Percentiles rank a stretch among this genome's conserved stretches.
phyloP scores from a whole-genome alignment of 30 jellyfish, hydroid and myxozoan genomes.

The Pelagia noctiluca region DNA sequence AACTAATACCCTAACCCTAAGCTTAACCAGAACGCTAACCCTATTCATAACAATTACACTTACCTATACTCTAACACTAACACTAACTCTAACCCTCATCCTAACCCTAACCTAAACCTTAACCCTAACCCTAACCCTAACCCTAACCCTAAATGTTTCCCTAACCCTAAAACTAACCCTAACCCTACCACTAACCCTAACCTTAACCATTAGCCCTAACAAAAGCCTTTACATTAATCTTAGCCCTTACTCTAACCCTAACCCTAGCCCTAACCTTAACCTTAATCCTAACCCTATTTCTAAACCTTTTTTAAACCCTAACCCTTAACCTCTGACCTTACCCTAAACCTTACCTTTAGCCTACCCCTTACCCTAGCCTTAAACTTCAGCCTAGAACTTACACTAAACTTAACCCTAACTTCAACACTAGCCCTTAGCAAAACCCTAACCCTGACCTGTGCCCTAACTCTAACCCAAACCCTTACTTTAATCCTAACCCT shows the following conservation, averaged over 20 bases:
- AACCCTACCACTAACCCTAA: slow-evolving; percentile 8
- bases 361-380: not conserved
- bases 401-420: too few species aligned
- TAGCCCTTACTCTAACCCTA: not conserved
- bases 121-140: not conserved
- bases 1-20: slow-evolving; percentile 5
- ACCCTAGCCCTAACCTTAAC: slow-evolving; percentile 1
- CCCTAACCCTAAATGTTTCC: not conserved
- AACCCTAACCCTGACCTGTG: too few species aligned
- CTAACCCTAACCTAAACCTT: not conserved
- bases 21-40: not conserved
- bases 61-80: not conserved
- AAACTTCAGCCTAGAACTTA: too few species aligned
- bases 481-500: too few species aligned
- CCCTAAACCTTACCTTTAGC: not conserved
- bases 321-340: not conserved
- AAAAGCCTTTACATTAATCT: too few species aligned
- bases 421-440: too few species aligned
- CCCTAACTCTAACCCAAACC: too few species aligned
- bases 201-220: too few species aligned
- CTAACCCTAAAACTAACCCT: slow-evolving; percentile 1
- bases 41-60: not conserved
- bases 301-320: too few species aligned
- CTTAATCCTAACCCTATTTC: not conserved
- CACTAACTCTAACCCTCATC: not conserved